Evolutionary conservation across 1,140 invertebrate species (phyloP).

Genomic region (Goniozus legneri): DNA sequence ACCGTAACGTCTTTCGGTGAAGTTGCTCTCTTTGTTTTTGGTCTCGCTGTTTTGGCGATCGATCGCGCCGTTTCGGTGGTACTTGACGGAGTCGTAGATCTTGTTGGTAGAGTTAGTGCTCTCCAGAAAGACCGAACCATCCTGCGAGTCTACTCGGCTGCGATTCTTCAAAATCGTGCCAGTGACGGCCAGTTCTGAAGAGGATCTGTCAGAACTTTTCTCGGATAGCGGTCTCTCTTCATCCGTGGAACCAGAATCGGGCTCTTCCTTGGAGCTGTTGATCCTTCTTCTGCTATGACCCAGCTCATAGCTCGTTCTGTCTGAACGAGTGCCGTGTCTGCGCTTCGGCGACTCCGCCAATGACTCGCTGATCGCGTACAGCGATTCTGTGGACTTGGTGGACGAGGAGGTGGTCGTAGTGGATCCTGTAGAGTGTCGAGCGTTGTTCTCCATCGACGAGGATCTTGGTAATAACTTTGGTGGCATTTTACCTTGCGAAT

Average conservation of each 20-base stretch:
- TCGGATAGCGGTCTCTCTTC: conserved; percentile 16
- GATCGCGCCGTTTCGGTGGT: neutral
- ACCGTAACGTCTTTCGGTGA: conserved; percentile 31
- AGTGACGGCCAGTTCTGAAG: conserved; percentile 17
- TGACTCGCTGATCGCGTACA: conserved; percentile 39
- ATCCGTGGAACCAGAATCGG: conserved; percentile 24
- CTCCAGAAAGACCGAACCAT: conserved; percentile 1
- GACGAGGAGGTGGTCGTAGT: conserved; percentile 32
- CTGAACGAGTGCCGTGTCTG: neutral
- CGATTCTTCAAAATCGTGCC: conserved; percentile 29
- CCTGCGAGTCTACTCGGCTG: conserved; percentile 21
- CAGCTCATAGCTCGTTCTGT: neutral
- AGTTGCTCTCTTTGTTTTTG: conserved; percentile 4
- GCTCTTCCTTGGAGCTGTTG: conserved; percentile 20
- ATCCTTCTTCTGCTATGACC: too few relatives aligned
- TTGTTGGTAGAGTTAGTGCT: conserved; percentile 2
- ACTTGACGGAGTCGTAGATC: neutral
- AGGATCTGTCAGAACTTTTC: conserved; percentile 6
- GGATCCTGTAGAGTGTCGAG: conserved; percentile 41
- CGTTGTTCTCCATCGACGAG: conserved; percentile 42
- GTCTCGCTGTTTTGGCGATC: neutral
- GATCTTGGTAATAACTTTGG: conserved; percentile 37
- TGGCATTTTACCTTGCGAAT: conserved; percentile 33
- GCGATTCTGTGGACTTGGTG: conserved; percentile 43
- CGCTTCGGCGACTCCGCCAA: neutral